Base-by-base conservation (phyloP, 37 sponge, comb jelly and placozoan genomes). In the Bolinopsis microptera region DNA sequence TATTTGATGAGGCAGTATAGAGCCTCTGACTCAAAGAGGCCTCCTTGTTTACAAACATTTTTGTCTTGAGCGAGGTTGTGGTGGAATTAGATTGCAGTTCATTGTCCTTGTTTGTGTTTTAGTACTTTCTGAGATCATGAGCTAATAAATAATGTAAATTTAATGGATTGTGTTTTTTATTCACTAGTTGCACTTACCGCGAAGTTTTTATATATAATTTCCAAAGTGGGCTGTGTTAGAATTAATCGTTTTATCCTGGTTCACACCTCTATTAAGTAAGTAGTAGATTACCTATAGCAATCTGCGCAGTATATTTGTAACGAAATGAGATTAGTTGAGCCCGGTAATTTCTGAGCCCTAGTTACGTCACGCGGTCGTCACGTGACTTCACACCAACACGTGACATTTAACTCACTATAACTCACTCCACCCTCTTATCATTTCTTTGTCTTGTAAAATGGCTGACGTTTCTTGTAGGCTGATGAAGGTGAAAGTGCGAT, bases 401-500 rank as follows among this genome's bases (percentile, higher is more conserved):
- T 48, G 61, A 48, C 61, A 18, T 18, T 48, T 48, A 48, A 48
- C 13, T 13, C 13, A 48, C 61, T 48, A 18, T 18, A 48, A 13
- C 61, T 48, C 61, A 48, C 61, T 13, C 61, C 61, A 48, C 61
- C 61, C 61, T 48, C 61, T 48, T 13, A 18, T 48, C 61, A 48
- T 48, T 48, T 48, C 61, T 48, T 48, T 48, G 61, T 48, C 61
- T 48, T 48, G 61, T 48, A 48, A 48, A 48, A 38, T 38, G 90
- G 41, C 61, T 25, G 26, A 28, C 36, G 25, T 39, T 28, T 34
- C 32, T 26, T 30, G 21, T 86, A 86, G 90, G 41, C 61, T 8
- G 41, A 86, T 86, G 90, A 28, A 41, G 36, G 90, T 86, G 61
- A 39, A 41, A n/a, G 90, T 86, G 31, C 40, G 61, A 86, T 86